Evolutionary conservation across 2,888 invertebrate species (phyloP).

Genomic region (Diabrotica balteata): DNA sequence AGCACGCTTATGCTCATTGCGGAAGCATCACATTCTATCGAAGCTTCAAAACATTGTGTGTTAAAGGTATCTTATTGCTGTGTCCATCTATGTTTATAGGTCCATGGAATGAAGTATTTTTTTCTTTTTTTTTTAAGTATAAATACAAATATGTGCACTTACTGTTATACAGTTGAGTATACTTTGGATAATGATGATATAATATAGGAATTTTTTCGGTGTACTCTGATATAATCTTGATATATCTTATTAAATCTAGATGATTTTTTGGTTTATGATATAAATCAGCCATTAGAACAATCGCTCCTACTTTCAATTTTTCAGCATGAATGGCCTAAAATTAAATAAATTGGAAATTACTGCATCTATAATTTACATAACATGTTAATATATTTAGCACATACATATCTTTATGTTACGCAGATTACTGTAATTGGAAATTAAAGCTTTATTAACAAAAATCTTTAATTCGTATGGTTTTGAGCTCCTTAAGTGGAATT

Average conservation of each 20-base stretch:
- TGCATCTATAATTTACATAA: too few relatives aligned
- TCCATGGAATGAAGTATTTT: neutral
- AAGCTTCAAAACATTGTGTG: too few relatives aligned
- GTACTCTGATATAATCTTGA: slow-evolving; percentile 65
- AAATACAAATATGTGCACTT: slow-evolving; percentile 56
- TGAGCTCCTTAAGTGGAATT: too few relatives aligned
- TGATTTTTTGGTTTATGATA: slow-evolving; percentile 75
- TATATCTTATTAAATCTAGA: slow-evolving; percentile 70
- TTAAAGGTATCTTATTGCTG: too few relatives aligned
- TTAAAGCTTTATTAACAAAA: too few relatives aligned
- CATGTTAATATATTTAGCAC: too few relatives aligned
- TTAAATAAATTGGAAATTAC: neutral
- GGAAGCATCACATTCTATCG: too few relatives aligned
- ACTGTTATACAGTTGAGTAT: slow-evolving; percentile 74
- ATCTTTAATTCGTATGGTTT: too few relatives aligned
- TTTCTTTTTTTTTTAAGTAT: neutral
- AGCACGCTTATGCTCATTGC: too few relatives aligned
- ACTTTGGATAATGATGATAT: slow-evolving; percentile 83
- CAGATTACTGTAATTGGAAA: too few relatives aligned
- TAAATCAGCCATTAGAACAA: slow-evolving; percentile 79
- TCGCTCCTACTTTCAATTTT: slow-evolving; percentile 69
- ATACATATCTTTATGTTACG: too few relatives aligned
- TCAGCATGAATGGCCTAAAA: slow-evolving; percentile 71
- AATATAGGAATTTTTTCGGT: slow-evolving; percentile 72
- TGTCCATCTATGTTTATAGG: too few relatives aligned